Conservation (phyloP, 1,140 invertebrate genomes). For the Coboldia fuscipes region DNA sequence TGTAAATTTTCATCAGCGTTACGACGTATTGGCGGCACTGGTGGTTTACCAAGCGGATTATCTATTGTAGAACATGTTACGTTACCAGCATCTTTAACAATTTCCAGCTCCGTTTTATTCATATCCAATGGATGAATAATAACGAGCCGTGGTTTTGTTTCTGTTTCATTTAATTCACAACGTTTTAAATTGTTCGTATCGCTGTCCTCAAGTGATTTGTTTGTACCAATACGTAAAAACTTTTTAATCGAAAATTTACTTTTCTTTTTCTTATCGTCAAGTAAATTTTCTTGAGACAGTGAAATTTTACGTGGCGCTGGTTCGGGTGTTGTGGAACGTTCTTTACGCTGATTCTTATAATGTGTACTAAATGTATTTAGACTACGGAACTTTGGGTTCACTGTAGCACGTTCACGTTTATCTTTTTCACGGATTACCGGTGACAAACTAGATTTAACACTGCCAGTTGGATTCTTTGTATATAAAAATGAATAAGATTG, state of each 20-base stretch:
- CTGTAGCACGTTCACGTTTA: slow-evolving; percentile 42
- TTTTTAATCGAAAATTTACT: slow-evolving; percentile 62
- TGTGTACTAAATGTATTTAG: slow-evolving; percentile 19
- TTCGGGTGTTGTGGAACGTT: slow-evolving; percentile 25
- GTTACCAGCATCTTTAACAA: slow-evolving; percentile 37
- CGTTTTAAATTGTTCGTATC: slow-evolving; percentile 13
- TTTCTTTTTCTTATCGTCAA: slow-evolving; percentile 46
- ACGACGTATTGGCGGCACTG: slow-evolving; percentile 23
- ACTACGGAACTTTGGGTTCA: slow-evolving; percentile 36
- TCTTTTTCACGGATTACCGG: slow-evolving; percentile 52
- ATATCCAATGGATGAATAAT: slow-evolving; percentile 76
- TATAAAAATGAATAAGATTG: slow-evolving; percentile 13
- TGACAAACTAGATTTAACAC: slow-evolving; percentile 30
- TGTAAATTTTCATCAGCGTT: slow-evolving; percentile 15
- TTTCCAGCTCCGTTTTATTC: slow-evolving; percentile 52
- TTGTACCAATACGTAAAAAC: slow-evolving; percentile 45
- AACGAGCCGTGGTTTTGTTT: slow-evolving; percentile 46
- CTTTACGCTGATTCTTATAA: slow-evolving; percentile 16
- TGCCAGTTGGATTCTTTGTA: slow-evolving; percentile 30
- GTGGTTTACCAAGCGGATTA: slow-evolving; percentile 24
- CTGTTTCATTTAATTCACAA: slow-evolving; percentile 7
- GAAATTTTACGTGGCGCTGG: slow-evolving; percentile 40
- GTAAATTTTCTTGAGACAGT: slow-evolving; percentile 45
- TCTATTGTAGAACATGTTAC: slow-evolving; percentile 13
- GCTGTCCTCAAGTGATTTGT: slow-evolving; percentile 17